Base-by-base conservation (phyloP, 2,113 vertebrate species). In the Phylloscopus trochilus region DNA sequence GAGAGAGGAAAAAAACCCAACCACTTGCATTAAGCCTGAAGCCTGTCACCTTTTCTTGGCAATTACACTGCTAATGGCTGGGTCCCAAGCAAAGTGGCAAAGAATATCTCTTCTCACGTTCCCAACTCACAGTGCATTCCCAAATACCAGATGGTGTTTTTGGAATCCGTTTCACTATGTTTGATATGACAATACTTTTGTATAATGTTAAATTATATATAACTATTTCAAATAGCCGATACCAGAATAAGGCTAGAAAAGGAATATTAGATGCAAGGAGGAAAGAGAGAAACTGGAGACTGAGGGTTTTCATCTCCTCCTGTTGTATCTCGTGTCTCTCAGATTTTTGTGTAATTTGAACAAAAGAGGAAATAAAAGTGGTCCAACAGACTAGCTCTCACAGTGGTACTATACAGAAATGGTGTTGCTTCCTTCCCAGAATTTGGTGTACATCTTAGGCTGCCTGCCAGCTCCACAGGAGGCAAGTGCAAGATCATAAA, bases 111-210 rank as follows among this genome's bases (percentile, higher is more conserved):
- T 98, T 98, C 98, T 99, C 98, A 98, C 97, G 98, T 98, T 98
- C 98, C 98, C 97, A 98, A 97, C 97, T 98, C 98, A 97, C 97
- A 98, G 98, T 98, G 97, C 97, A 98, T 98, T 98, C 98, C 98
- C 98, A 98, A 98, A 98, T 98, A 99, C 98, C 98, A 99, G 99
- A 99, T 99, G 98, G 99, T 98, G 98, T 98, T 99, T 99, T 99
- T 99, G 98, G 99, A 99, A 98, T 98, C 98, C 97, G 98, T 98
- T 99, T 98, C 98, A 98, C 98, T 98, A 98, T 98, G 98, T 98
- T 98, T 98, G 98, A 98, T 98, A 98, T 98, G 97, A 98, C 98
- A 98, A 99, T 98, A 98, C 98, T 98, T 98, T 97, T 98, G 98
- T 98, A 98, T 98, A 98, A 98, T 96, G 98, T 97, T 98, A 98